A percentile compares a stretch with the other conserved stretches of the same genome.
Evolutionary conservation across 2,797 vertebrate genomes (phyloP).

Genomic region (Fistularia commersonii): DNA sequence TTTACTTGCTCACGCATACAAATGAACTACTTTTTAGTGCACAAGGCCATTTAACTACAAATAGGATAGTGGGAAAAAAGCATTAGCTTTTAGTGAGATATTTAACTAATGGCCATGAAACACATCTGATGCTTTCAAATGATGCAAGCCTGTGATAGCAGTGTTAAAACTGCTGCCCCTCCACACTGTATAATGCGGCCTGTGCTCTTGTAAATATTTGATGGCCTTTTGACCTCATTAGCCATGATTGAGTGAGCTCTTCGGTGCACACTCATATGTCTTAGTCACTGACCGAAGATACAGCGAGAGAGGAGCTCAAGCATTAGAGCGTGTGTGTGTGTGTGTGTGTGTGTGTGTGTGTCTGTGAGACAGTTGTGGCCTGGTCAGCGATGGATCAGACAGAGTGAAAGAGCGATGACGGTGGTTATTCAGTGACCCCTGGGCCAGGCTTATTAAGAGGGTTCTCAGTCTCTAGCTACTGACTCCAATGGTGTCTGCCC

Average conservation of each 20-base stretch:
- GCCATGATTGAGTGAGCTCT: constrained; percentile 65
- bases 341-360: constrained; percentile 7
- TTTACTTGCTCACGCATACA: constrained; percentile 11
- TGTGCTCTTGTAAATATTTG: constrained; percentile 72
- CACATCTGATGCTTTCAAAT: constrained; percentile 49
- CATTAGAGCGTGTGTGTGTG: constrained; percentile 45
- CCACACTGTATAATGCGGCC: constrained; percentile 46
- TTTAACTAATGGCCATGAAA: constrained; percentile 30
- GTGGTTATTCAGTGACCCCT: constrained; percentile 53
- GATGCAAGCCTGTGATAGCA: constrained; percentile 11
- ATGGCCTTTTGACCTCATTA: constrained; percentile 76
- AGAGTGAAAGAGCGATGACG: constrained; percentile 42
- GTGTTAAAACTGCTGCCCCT: constrained; percentile 43
- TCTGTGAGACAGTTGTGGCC: constrained; percentile 28
- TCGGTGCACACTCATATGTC: constrained; percentile 55
- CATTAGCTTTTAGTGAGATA: constrained; percentile 33
- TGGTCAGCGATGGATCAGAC: constrained; percentile 48
- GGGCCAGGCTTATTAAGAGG: constrained; percentile 59
- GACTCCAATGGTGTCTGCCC: constrained; percentile 41
- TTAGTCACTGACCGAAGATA: constrained; percentile 58
- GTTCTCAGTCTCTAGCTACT: constrained; percentile 28
- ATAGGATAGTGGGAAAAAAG: constrained; percentile 8
- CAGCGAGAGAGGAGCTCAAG: constrained; percentile 24
- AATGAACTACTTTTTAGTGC: constrained; percentile 18
- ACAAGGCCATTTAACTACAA: constrained; percentile 28